These are phyloP conservation scores for Drosophila macrospina DNA, from an alignment of 2,888 invertebrate species.

Conservation along the genomic window DNA sequence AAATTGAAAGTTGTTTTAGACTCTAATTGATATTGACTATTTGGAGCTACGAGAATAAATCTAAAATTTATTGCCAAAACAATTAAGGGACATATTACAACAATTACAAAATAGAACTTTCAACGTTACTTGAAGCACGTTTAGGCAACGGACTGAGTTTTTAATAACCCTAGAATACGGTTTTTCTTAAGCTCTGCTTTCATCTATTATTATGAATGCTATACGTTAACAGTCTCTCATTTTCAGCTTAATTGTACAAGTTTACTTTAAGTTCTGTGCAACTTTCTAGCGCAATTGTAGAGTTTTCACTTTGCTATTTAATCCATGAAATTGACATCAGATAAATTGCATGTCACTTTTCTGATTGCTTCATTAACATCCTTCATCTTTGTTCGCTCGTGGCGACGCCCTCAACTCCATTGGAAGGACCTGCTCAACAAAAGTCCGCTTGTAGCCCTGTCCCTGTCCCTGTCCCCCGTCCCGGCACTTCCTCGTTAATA, in stretches of 20 bases:
- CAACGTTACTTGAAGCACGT: neutral
- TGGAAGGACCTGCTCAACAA: conserved; percentile 53
- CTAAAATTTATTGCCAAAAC: conserved; percentile 4
- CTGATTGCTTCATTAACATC: conserved; percentile 49
- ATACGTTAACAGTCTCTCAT: neutral
- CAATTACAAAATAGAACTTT: neutral
- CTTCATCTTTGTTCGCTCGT: conserved; percentile 15
- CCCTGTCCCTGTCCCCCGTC: neutral
- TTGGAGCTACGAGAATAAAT: conserved; percentile 22
- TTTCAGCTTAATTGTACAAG: neutral
- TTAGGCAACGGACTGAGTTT: no score
- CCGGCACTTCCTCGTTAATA: neutral
- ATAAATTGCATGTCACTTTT: conserved; percentile 57
- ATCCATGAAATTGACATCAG: conserved; percentile 28
- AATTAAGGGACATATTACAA: conserved; percentile 1
- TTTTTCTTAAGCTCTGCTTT: no score
- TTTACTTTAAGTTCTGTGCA: neutral
- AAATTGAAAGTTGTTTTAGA: conserved; percentile 53
- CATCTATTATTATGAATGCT: no score
- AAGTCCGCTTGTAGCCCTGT: conserved; percentile 36
- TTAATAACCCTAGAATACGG: no score
- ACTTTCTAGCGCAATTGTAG: neutral
- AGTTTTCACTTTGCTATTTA: conserved; percentile 7
- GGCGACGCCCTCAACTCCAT: conserved; percentile 32
- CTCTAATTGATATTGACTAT: conserved; percentile 42